These are phyloP conservation scores for Epirrhoe alternata DNA, from an alignment of 2,888 invertebrate species.

Conservation along the genomic window DNA sequence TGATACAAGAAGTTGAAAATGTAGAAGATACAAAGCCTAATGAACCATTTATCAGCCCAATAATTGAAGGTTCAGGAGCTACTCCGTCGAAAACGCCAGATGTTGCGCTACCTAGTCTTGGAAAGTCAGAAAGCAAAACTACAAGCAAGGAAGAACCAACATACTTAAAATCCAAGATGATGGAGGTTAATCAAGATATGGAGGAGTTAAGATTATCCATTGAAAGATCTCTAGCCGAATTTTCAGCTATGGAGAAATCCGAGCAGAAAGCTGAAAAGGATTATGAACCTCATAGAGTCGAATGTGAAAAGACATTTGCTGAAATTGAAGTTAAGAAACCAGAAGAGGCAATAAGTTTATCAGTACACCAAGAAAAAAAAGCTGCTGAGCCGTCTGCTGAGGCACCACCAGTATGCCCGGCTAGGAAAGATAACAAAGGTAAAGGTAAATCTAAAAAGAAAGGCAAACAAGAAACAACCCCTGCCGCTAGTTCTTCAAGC, in stretches of 20 bases:
- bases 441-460: constrained; percentile 73
- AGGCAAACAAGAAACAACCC: constrained; percentile 59
- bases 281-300: constrained; percentile 40
- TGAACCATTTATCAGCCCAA: constrained; percentile 45
- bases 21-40: constrained; percentile 45
- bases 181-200: constrained; percentile 79
- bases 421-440: constrained; percentile 71
- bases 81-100: constrained; percentile 53
- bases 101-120: constrained; percentile 44
- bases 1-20: constrained; percentile 66
- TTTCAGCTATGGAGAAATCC: constrained; percentile 67
- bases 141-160: constrained; percentile 60
- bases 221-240: constrained; percentile 75
- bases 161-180: constrained; percentile 75
- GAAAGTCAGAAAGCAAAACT: constrained; percentile 46
- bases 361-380: constrained; percentile 24
- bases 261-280: constrained; percentile 60
- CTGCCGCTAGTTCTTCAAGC: constrained; percentile 33
- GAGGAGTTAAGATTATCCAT: constrained; percentile 74
- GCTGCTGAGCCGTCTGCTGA: constrained; percentile 32
- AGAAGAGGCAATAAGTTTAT: constrained; percentile 12
- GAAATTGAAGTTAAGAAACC: constrained; percentile 18
- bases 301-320: constrained; percentile 31
- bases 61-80: constrained; percentile 61
- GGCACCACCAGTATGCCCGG: constrained; percentile 57